Base-by-base conservation (phyloP, 2,113 vertebrate genomes). In the Hymenochirus boettgeri region DNA sequence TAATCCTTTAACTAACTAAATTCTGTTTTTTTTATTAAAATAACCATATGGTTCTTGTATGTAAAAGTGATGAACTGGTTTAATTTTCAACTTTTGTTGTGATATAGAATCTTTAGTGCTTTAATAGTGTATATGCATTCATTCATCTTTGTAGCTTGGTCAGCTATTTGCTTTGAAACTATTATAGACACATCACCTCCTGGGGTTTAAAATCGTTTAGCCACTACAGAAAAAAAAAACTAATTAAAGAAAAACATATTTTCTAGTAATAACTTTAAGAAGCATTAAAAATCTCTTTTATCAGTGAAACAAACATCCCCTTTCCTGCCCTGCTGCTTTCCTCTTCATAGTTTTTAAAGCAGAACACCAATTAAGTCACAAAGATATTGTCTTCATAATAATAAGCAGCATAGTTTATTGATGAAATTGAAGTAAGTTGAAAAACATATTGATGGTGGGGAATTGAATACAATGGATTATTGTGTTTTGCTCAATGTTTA, bases 151-250 rank as follows among this genome's bases (percentile, higher is more conserved):
- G 26, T 55, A 55, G 52, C n/a, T 18, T 55, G 52, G 52, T 55
- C 52, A 55, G 26, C 52, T 29, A 21, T 39, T 21, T 39, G 56
- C 56, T 24, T 22, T 57, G 39, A 39, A 57, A 39, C 12, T 42
- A 42, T 57, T 57, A 37, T 24, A 39, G 31, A 57, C 56, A 57
- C 33, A 23, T 37, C 24, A 57, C 33, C 56, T 57, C 56, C 29
- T 24, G 35, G 13, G 21, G 35, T 42, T 42, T 57, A 17, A 22
- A 39, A 57, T 35, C 35, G 24, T 57, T 24, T 42, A 57, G 56
- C 35, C 21, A 57, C 29, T 27, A 17, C 11, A 42, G 39, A 42
- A 57, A 57, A 57, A 25, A 35, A 39, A 24, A 39, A 35, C 33
- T 39, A 57, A 56, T 56, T 56, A 57, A 57, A 57, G 29, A 6